These are phyloP conservation scores for Eristalinus aeneus DNA, from an alignment of 2,888 invertebrate genomes.

Conservation along the genomic window DNA sequence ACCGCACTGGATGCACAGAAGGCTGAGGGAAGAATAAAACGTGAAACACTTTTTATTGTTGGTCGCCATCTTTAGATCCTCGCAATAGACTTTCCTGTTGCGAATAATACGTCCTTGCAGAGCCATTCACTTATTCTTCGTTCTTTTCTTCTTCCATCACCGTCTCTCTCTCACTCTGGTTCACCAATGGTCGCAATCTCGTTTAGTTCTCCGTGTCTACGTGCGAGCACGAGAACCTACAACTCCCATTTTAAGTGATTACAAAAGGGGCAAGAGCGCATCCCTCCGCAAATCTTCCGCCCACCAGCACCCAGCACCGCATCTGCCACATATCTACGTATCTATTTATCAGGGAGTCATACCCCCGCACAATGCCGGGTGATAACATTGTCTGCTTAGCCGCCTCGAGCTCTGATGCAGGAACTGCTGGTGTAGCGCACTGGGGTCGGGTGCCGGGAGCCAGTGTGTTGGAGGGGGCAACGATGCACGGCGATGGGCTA, in stretches of 20 bases:
- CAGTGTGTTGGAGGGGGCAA: conserved; percentile 3
- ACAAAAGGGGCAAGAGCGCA: conserved; percentile 45
- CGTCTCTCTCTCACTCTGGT: not conserved
- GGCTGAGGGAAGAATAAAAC: conserved; percentile 49
- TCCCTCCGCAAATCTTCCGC: not conserved
- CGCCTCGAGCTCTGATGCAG: conserved; percentile 41
- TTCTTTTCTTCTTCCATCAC: not conserved
- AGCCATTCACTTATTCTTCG: conserved; percentile 56
- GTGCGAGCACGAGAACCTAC: not conserved
- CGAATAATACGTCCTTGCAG: conserved; percentile 64
- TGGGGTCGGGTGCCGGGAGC: not conserved
- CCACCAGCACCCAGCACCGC: not conserved
- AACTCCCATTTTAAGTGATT: conserved; percentile 60
- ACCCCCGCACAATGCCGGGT: conserved; percentile 26
- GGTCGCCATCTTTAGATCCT: conserved; percentile 64
- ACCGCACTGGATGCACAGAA: conserved; percentile 17
- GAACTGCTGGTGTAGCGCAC: not conserved
- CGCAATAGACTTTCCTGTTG: conserved; percentile 66
- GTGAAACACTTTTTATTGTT: conserved; percentile 68
- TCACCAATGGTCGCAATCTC: not conserved
- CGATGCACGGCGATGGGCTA: conserved; percentile 56
- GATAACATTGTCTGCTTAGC: conserved; percentile 61
- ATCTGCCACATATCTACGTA: not conserved
- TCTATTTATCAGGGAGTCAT: conserved; percentile 43
- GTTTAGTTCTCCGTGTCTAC: not conserved